Percentiles rank a stretch among this genome's conserved stretches.
phyloP scores from a whole-genome alignment of 2,888 invertebrate species.

The Cheilosia vernalis region DNA sequence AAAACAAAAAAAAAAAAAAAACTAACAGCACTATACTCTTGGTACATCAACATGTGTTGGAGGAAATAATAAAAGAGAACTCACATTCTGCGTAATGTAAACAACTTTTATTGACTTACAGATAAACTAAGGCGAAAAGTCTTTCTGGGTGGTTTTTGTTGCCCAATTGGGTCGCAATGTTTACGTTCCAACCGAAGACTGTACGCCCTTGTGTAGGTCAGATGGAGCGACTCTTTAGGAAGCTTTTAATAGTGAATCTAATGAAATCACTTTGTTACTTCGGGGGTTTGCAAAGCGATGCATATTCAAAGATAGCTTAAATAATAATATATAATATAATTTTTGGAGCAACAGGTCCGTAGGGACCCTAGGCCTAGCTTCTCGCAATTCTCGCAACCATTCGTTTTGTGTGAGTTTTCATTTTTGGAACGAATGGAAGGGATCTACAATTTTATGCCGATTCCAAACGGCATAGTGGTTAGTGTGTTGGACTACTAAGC shows the following conservation, averaged over 20 bases:
- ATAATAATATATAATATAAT: too few species aligned
- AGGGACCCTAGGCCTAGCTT: too few species aligned
- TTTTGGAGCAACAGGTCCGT: too few species aligned
- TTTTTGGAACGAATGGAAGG: too few species aligned
- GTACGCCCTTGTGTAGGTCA: conserved; percentile 41
- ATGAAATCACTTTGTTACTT: background rate
- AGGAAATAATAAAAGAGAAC: conserved; percentile 14
- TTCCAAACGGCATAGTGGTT: too few species aligned
- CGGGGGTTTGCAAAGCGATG: background rate
- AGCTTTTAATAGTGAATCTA: background rate
- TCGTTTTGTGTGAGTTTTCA: too few species aligned
- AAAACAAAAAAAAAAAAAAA: background rate
- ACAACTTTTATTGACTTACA: conserved; percentile 64
- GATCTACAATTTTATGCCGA: too few species aligned
- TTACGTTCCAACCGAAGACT: conserved; percentile 27
- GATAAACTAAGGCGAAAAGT: conserved; percentile 24
- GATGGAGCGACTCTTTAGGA: background rate
- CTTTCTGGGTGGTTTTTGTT: conserved; percentile 66
- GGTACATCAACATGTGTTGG: conserved; percentile 48
- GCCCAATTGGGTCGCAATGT: conserved; percentile 60
- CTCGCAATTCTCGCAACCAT: too few species aligned
- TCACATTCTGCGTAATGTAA: conserved; percentile 41
- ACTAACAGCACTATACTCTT: background rate
- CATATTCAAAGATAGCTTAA: too few species aligned
- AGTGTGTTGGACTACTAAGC: too few species aligned